Evolutionary conservation across 1,140 invertebrate species (phyloP), one percentile per base, ranked within the genome.

Genomic region (Hesperophylax magnus): DNA sequence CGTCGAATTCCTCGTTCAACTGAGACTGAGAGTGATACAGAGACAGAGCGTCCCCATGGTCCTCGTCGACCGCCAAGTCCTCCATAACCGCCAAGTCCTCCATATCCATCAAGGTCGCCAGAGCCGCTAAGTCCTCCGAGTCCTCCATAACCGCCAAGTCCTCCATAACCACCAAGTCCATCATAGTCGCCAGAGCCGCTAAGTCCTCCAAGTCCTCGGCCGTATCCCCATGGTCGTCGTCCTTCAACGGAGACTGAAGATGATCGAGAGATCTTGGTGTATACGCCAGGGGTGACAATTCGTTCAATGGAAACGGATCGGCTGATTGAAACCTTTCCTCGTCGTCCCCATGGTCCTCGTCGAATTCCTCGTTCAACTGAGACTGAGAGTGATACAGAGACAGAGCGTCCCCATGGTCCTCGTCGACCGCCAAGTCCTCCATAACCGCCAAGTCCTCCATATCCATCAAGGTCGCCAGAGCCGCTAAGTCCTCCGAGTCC

Each of bases 101-200:
- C 65, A 56, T 24, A 11, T 27, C 65, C 22, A 27, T 82, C 81
- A 27, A 78, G n/a, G 60, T 77, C 78, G 53, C 74, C 34, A 15
- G 80, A 81, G 24, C 20, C 22, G 3, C 72, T 60, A 34, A 47
- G 14, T 77, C 20, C 15, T 56, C 60, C 80, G 39, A 5, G 31
- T 58, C 63, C 63, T 53, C 61, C 22, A 17, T 58, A 18, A 34
- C 79, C 79, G 24, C 34, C 18, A 14, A 34, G 65, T 27, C 47
- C 39, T 11, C 52, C 76, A 39, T 47, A 75, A 22, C 39, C 58
- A 3, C 79, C 79, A 24, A 20, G 31, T 1, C 39, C 8, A n/a
- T n/a, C n/a, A n/a, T n/a, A n/a, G n/a, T n/a, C n/a, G n/a, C n/a
- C n/a, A n/a, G 18, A 18, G 18, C 20, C 9, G 5, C 79, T 72